Evolutionary conservation across 2,113 vertebrate genomes (phyloP).

Genomic region (Petroica traversi): DNA sequence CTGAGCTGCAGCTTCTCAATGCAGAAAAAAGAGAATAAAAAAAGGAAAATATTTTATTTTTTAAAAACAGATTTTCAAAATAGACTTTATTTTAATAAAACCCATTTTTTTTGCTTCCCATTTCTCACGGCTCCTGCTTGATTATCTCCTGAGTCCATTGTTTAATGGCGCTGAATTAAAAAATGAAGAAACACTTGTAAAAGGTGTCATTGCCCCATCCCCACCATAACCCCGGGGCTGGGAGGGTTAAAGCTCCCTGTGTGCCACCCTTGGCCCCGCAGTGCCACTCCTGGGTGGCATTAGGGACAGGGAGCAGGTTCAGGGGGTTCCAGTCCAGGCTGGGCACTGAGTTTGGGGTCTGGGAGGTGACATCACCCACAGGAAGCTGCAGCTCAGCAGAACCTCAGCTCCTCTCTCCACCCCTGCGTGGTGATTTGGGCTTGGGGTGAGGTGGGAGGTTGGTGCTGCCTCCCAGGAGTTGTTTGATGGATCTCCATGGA

Average conservation of each 20-base stretch:
- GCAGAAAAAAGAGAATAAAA: neutral
- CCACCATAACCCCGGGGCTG: neutral
- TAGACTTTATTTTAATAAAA: neutral
- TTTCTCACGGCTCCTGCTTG: neutral
- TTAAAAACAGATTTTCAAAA: neutral
- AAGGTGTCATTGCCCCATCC: neutral
- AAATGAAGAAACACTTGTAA: neutral
- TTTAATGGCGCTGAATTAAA: neutral
- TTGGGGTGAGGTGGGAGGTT: accelerated
- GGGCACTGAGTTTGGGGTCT: neutral
- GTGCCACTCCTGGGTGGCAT: neutral
- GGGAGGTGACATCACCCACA: neutral
- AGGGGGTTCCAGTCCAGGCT: neutral
- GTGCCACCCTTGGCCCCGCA: neutral
- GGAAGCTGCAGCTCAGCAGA: neutral
- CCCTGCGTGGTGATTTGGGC: accelerated
- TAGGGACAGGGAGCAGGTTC: neutral
- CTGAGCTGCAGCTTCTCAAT: neutral
- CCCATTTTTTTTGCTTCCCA: neutral
- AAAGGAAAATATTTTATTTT: neutral
- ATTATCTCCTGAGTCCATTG: accelerated
- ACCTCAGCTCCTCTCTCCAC: neutral
- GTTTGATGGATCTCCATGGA: neutral
- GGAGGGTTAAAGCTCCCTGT: neutral
- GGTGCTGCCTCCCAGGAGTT: neutral